These are phyloP conservation scores for Psococerastis gibbosa DNA, from an alignment of 2,888 invertebrate genomes.

Conservation along the genomic window DNA sequence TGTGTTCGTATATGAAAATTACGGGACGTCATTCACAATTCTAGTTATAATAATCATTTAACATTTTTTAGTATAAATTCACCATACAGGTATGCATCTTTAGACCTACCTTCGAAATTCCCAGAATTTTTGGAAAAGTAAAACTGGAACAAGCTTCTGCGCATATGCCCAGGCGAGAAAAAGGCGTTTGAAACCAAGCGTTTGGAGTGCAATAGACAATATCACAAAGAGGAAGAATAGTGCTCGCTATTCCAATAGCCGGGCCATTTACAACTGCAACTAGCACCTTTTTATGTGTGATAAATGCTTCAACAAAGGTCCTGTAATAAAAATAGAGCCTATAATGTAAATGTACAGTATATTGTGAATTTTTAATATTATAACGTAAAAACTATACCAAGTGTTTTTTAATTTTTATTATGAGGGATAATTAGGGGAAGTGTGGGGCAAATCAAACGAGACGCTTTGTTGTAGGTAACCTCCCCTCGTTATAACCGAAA, in stretches of 20 bases:
- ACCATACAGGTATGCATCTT: constrained; percentile 39
- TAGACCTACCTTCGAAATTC: constrained; percentile 63
- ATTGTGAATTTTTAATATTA: too few relatives aligned
- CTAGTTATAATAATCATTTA: too few relatives aligned
- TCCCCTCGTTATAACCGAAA: too few relatives aligned
- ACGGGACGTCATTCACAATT: too few relatives aligned
- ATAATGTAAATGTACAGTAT: constrained; percentile 21
- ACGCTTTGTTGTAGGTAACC: too few relatives aligned
- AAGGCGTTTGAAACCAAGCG: constrained; percentile 82
- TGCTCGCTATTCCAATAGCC: constrained; percentile 77
- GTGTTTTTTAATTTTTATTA: too few relatives aligned
- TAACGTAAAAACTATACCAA: too few relatives aligned
- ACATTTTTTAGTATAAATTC: too few relatives aligned
- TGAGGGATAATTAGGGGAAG: too few relatives aligned
- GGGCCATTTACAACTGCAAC: constrained; percentile 86
- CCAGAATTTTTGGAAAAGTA: constrained; percentile 69
- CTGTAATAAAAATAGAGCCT: constrained; percentile 30
- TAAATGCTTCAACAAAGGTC: constrained; percentile 52
- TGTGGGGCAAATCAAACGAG: too few relatives aligned
- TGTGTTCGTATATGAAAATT: too few relatives aligned
- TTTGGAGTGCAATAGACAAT: constrained; percentile 74
- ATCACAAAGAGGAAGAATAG: constrained; percentile 71
- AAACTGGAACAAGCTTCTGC: constrained; percentile 82
- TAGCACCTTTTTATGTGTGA: constrained; percentile 73
- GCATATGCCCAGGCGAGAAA: constrained; percentile 61